Evolutionary conservation across 1,140 invertebrate species (phyloP).

Genomic region (Orchesella cincta): DNA sequence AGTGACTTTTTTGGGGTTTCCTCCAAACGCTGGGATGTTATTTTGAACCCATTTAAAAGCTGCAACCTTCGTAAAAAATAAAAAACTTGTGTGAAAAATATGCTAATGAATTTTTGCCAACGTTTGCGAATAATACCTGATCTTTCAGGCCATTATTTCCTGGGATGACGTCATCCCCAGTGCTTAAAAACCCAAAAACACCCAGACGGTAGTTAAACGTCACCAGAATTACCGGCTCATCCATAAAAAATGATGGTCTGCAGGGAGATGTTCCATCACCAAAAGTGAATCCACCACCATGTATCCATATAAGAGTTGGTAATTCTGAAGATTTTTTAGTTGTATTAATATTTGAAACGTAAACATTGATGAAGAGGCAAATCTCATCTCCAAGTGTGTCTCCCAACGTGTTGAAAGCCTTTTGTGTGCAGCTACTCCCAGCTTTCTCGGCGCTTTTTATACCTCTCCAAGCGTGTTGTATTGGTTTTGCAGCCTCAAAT

Average conservation of each 20-base stretch:
- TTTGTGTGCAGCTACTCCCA: neutral
- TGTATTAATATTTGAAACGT: neutral
- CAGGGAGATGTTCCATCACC: neutral
- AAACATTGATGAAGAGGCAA: slow-evolving; percentile 2
- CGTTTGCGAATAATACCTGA: no score
- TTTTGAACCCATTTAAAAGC: slow-evolving; percentile 9
- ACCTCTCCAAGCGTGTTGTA: neutral
- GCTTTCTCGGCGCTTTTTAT: neutral
- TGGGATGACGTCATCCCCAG: neutral
- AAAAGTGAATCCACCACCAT: neutral
- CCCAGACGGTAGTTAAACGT: slow-evolving; percentile 11
- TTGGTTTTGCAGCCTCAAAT: neutral
- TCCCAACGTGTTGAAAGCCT: neutral
- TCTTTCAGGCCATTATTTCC: slow-evolving; percentile 22
- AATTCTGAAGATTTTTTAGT: neutral
- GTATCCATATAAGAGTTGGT: neutral
- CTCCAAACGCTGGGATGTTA: slow-evolving; percentile 5
- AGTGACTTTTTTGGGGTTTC: neutral
- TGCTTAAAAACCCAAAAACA: slow-evolving; percentile 1
- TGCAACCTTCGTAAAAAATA: no score
- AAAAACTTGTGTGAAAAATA: no score
- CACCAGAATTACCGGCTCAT: neutral
- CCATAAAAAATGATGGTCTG: neutral
- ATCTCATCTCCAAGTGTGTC: neutral
- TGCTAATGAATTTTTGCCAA: no score